Base-by-base conservation (phyloP, 2,888 invertebrate species). In the Cenopis cana region DNA sequence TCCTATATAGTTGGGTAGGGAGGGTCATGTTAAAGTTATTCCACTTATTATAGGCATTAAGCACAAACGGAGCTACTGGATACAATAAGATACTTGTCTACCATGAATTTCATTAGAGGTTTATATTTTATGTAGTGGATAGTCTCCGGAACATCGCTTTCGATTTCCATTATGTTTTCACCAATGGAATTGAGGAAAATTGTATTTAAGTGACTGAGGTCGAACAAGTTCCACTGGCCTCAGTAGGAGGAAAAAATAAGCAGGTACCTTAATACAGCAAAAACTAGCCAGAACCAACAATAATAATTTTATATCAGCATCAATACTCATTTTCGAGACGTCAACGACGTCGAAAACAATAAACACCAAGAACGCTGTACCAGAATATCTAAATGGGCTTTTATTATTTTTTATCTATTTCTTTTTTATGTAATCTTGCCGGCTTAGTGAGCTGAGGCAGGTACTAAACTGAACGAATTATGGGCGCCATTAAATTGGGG, bases 401-500 rank as follows among this genome's bases (percentile, higher is more conserved):
- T 68, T 36, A 33, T 55, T 62, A 46, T 57, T 60, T 56, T 50
- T 70, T 52, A 61, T 54, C 52, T 62, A 38, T 68, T 70, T 73
- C 36, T 52, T 62, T 64, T 36, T 33, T 57, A 56, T 46, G 38
- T 54, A 60, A 70, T 60, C 54, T 66, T 14, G 46, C 50, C 46
- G 17, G 62, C 67, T 68, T 54, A 57, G 66, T 54, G 50, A 60
- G 69, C 59, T 68, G 57, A 73, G 62, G 41, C 64, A 68, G 65
- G 69, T 69, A 62, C 55, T 68, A 64, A 73, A 72, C 55, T 64
- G 57, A 57, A 72, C 67, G 69, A 72, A 74, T 72, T 67, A 74
- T 62, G 52, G 50, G 76, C 74, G 73, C 75, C 75, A 59, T 77
- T 74, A 77, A 80, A 77, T 75, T 72, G 64, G 74, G 74, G 74